Base-by-base conservation (phyloP, 1,140 invertebrate genomes). In the Bacillus rossius region DNA sequence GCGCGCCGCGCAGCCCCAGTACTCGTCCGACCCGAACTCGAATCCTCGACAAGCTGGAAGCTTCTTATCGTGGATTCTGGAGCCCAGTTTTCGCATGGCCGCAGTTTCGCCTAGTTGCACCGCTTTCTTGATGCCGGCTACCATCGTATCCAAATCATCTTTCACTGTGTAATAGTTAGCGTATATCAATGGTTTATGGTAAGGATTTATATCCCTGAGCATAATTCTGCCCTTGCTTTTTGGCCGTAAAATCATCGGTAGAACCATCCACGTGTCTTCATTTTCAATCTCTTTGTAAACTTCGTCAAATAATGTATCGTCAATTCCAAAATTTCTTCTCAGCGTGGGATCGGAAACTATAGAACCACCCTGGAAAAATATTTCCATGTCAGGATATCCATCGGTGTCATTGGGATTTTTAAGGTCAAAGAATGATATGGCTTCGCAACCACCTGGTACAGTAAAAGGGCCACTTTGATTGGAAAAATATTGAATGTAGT, bases 131-230 rank as follows among this genome's bases (percentile, higher is more conserved):
- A 74, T 69, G 34, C 72, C 73, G 65, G 73, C 65, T 7, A 69
- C 59, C 23, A 75, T 41, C 0, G 60, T 60, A n/a, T 45, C 16
- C 0, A 70, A 60, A 49, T 75, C 73, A 2, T 63, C 49, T 3
- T 58, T 56, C 43, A 72, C 57, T 3, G 58, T 42, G 45, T 79
- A 84, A 65, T 92, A 94, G 63, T 91, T 91, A 1, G 92, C 85
- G 65, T 89, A 82, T 16, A 97, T 85, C 16, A 83, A 72, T 0
- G 94, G 94, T 66, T 89, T 85, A 8, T 82, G 77, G 47, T 81
- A 80, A 4, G 91, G 90, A 74, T 92, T 83, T 43, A 70, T 83
- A 59, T 78, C 81, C 57, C 78, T 75, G 2, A 94, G 72, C 67
- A 79, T 78, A 23, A 94, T 78, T 57, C 75, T 79, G 2, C 91